phyloP scores from a whole-genome alignment of 2,113 vertebrate genomes.

The rabbit (Oryctolagus cuniculus) region DNA sequence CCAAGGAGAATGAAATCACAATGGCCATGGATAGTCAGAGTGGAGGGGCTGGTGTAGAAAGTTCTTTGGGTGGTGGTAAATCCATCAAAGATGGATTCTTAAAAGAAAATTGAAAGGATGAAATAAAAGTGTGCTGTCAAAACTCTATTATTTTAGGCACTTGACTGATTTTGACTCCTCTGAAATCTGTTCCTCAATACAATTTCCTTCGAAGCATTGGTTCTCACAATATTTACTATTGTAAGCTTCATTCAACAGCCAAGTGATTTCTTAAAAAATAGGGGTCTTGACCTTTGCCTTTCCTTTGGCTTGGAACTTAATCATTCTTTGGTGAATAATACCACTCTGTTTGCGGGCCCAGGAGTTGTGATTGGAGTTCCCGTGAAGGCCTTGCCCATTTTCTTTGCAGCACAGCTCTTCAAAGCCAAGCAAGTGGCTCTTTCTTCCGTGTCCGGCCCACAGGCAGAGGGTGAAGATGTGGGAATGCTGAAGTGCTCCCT shows the following conservation, averaged over 20 bases:
- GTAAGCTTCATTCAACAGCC: constrained; percentile 73
- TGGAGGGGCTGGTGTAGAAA: not conserved
- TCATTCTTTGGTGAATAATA: constrained; percentile 67
- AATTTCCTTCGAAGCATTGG: constrained; percentile 69
- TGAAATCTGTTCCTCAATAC: constrained; percentile 69
- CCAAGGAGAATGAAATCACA: not conserved
- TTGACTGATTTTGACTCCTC: constrained; percentile 76
- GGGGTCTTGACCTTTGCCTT: constrained; percentile 57
- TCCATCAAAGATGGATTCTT: constrained; percentile 21
- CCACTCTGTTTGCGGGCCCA: constrained; percentile 16
- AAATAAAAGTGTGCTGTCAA: constrained; percentile 52
- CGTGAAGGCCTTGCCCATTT: constrained; percentile 43
- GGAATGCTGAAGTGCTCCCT: not conserved
- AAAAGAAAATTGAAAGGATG: constrained; percentile 27
- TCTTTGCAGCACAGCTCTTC: constrained; percentile 44
- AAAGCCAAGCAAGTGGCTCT: constrained; percentile 48
- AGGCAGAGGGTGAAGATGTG: not conserved
- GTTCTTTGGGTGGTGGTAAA: not conserved
- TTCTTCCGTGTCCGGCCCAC: constrained; percentile 11
- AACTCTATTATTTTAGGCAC: constrained; percentile 49
- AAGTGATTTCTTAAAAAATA: constrained; percentile 70
- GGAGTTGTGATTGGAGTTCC: constrained; percentile 45
- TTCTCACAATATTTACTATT: constrained; percentile 66
- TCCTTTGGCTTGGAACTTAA: constrained; percentile 24
- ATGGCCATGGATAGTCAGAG: not conserved